These are phyloP conservation scores for Aphis gossypii DNA, from an alignment of 1,140 invertebrate genomes.

Conservation along the genomic window DNA sequence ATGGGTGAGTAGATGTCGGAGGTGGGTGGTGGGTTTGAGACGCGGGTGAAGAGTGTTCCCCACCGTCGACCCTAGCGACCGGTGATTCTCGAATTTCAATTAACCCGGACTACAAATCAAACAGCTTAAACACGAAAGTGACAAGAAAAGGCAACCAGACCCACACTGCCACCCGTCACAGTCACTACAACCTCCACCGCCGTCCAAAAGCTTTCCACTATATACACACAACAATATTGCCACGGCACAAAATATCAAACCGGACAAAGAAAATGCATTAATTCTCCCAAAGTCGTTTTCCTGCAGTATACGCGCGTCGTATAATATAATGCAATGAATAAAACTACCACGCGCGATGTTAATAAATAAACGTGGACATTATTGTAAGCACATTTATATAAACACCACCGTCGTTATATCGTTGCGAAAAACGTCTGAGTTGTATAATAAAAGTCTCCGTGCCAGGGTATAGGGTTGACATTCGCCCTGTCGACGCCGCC, in stretches of 20 bases:
- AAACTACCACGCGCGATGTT: slow-evolving; percentile 44
- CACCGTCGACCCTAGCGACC: slow-evolving; percentile 47
- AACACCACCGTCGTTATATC: background rate
- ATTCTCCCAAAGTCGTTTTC: slow-evolving; percentile 45
- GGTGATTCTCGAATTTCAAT: slow-evolving; percentile 58
- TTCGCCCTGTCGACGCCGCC: background rate
- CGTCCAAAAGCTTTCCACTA: slow-evolving; percentile 30
- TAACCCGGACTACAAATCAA: slow-evolving; percentile 57
- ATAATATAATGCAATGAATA: slow-evolving; percentile 9
- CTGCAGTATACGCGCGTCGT: background rate
- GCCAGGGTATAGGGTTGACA: background rate
- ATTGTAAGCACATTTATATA: slow-evolving; percentile 10
- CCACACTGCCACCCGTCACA: slow-evolving; percentile 3
- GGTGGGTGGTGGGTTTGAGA: background rate
- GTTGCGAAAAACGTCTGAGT: slow-evolving; percentile 2
- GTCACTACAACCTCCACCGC: background rate
- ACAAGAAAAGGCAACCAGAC: slow-evolving; percentile 55
- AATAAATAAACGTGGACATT: slow-evolving; percentile 38
- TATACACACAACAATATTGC: slow-evolving; percentile 35
- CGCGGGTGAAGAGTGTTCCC: background rate
- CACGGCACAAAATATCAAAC: slow-evolving; percentile 44
- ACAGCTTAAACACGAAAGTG: slow-evolving; percentile 56
- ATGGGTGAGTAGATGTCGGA: background rate
- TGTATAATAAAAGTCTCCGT: background rate
- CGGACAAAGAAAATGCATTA: slow-evolving; percentile 58